Conservation (phyloP, 2,888 invertebrate genomes). For the Incurvaria masculella region DNA sequence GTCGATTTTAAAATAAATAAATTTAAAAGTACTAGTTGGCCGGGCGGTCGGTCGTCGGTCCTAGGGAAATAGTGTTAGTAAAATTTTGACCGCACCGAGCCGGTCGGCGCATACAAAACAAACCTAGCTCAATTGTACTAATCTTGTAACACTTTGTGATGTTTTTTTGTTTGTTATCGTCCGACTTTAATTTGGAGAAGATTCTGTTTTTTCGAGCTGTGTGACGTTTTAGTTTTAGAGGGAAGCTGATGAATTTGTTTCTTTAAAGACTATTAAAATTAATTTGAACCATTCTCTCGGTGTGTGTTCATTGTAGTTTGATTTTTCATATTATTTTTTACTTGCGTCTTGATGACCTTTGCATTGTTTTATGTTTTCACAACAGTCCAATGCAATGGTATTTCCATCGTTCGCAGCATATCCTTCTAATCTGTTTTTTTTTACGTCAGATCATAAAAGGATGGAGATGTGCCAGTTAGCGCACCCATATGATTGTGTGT, state of each 20-base stretch:
- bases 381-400: no score
- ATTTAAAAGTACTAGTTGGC: not conserved
- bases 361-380: no score
- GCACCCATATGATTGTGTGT: no score
- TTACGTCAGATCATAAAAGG: no score
- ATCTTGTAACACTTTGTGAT: not conserved
- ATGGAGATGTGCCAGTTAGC: no score
- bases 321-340: conserved; percentile 19
- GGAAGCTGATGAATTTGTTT: conserved; percentile 16
- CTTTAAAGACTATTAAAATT: conserved; percentile 52
- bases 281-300: conserved; percentile 49
- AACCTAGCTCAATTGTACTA: not conserved
- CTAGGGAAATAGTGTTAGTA: not conserved
- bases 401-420: no score
- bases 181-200: not conserved
- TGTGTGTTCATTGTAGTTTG: conserved; percentile 39
- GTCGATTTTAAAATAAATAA: not conserved
- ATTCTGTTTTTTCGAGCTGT: not conserved
- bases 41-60: not conserved
- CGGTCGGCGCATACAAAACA: not conserved
- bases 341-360: not conserved
- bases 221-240: not conserved
- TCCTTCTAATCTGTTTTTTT: no score
- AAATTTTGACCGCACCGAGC: not conserved
- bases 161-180: not conserved